Evolutionary conservation across 53 echinoderm and acorn worm genomes (phyloP), one percentile per base, ranked within the genome.

Genomic region (Pentamera pediparva): DNA sequence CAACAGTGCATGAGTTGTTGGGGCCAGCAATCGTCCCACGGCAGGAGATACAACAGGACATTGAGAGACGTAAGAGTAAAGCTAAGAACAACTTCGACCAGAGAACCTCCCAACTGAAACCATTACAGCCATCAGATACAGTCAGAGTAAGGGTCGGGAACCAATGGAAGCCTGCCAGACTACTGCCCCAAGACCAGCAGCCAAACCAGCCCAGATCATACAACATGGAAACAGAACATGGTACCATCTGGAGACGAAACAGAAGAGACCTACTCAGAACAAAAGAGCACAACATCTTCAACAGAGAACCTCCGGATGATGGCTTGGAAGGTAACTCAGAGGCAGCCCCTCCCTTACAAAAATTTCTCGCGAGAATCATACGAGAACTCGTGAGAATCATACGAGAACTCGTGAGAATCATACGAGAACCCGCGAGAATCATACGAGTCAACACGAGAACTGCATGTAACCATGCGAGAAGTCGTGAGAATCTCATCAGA

Each of bases 121-220:
- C 70, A 0, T 34, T 70, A 26, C 47, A 70, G 19, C 47, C 22
- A 31, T 15, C 5, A 22, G 48, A 45, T 17, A 70, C 70, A 8
- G 29, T 70, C 30, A 48, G 48, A 70, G 70, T 70, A 31, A 70
- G 70, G 1, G 39, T 39, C 30, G 49, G 70, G 4, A 70, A 70
- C 12, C 47, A 70, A 34, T 70, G 70, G 63, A 70, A 70, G 48
- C 70, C 70, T 22, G 70, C 70, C 17, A 70, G 48, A 70, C n/a
- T 70, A 15, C 35, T 70, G 34, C 21, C 65, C 39, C 37, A 38
- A n/a, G 11, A 20, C 39, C 37, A 40, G 20, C 65, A 65, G 27
- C 43, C 69, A 37, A 65, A 49, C 15, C 1, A 70, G 17, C 50
- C 50, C 11, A 43, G 70, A 30, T 70, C 50, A 45, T 32, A 45